phyloP scores from a whole-genome alignment of 92 coral and sea anemone genomes.

The Paragorgia papillata region DNA sequence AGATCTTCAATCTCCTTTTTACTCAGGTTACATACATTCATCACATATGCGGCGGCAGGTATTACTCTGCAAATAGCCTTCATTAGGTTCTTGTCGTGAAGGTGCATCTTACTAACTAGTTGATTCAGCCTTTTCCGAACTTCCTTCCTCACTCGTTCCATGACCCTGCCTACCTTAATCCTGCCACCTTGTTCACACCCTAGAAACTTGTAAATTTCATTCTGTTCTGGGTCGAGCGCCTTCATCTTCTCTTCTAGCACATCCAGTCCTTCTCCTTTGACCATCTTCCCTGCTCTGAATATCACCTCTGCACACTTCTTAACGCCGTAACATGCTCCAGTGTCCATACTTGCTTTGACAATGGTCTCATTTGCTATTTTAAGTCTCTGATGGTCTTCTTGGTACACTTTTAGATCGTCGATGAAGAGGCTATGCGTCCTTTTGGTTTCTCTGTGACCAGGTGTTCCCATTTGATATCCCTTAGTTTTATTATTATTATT shows the following conservation, averaged over 20 bases:
- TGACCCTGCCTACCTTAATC: slow-evolving; percentile 15
- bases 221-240: slow-evolving; percentile 49
- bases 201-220: slow-evolving; percentile 43
- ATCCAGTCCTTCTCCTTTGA: slow-evolving; percentile 52
- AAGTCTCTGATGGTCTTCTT: slow-evolving; percentile 35
- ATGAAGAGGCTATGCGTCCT: slow-evolving; percentile 48
- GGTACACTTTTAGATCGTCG: slow-evolving; percentile 8
- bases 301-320: slow-evolving; percentile 50
- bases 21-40: slow-evolving; percentile 29
- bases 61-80: slow-evolving; percentile 41
- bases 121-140: slow-evolving; percentile 38
- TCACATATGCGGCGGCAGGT: slow-evolving; percentile 37
- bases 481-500: not conserved
- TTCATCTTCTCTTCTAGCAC: slow-evolving; percentile 55
- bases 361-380: slow-evolving; percentile 43
- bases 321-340: slow-evolving; percentile 57
- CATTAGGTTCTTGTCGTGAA: slow-evolving; percentile 43
- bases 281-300: slow-evolving; percentile 51
- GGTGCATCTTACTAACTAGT: not conserved
- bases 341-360: slow-evolving; percentile 46
- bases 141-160: slow-evolving; percentile 35
- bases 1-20: slow-evolving; percentile 22
- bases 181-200: slow-evolving; percentile 20
- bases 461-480: slow-evolving; percentile 17
- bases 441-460: slow-evolving; percentile 36